Conservation (phyloP, 64 coral and sea anemone species). For the Montipora cactus region DNA sequence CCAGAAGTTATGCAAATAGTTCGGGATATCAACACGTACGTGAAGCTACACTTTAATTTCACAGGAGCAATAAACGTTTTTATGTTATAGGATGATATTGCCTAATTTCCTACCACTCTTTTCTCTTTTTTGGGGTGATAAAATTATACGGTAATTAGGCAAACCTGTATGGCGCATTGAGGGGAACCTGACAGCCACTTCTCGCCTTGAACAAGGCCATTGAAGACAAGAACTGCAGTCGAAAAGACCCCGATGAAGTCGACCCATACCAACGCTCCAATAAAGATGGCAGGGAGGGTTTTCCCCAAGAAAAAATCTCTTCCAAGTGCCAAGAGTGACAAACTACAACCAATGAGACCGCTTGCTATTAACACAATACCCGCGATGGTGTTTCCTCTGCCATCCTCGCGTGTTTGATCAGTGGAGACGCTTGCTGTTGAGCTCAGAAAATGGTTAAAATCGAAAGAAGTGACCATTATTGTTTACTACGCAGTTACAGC, state of each 20-base stretch:
- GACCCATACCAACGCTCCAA: slow-evolving; percentile 59
- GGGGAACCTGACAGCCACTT: slow-evolving; percentile 53
- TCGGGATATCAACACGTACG: too few relatives aligned
- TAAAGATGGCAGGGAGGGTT: slow-evolving; percentile 17
- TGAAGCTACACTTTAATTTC: too few relatives aligned
- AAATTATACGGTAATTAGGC: neutral
- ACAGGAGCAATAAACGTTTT: too few relatives aligned
- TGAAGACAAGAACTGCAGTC: slow-evolving; percentile 48
- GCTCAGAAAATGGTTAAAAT: neutral
- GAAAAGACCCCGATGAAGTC: slow-evolving; percentile 63
- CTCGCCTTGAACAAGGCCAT: slow-evolving; percentile 20
- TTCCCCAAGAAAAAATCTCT: slow-evolving; percentile 56
- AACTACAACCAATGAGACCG: slow-evolving; percentile 40
- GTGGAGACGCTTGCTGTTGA: neutral
- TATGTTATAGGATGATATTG: too few relatives aligned
- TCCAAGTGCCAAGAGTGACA: slow-evolving; percentile 43
- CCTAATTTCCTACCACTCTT: too few relatives aligned
- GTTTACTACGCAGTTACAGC: neutral
- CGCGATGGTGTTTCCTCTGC: neutral
- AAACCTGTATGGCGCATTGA: slow-evolving; percentile 62
- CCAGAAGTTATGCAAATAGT: too few relatives aligned
- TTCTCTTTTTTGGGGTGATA: neutral
- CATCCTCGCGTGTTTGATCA: neutral
- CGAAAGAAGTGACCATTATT: neutral
- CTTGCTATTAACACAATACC: slow-evolving; percentile 35